phyloP scores from a whole-genome alignment of 2,797 vertebrate genomes.

The Gymnopithys bicolor region DNA sequence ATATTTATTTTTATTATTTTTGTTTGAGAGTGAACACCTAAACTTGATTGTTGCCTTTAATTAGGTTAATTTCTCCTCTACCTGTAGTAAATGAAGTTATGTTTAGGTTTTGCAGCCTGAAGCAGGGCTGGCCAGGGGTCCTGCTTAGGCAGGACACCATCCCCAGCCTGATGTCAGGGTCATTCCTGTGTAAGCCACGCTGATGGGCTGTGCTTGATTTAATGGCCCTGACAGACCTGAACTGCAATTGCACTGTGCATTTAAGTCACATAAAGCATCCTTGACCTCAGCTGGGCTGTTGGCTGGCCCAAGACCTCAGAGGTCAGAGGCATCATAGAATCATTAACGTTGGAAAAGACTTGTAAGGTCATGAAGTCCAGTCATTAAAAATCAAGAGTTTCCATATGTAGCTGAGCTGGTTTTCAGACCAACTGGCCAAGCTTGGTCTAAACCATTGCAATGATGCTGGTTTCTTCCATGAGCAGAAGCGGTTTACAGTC shows the following conservation, averaged over 20 bases:
- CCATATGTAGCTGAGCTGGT: background rate
- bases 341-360: background rate
- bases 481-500: background rate
- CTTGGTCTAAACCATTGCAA: background rate
- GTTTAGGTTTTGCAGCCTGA: background rate
- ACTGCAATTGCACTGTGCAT: background rate
- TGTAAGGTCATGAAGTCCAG: background rate
- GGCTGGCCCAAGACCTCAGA: background rate
- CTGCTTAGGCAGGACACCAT: background rate
- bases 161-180: background rate
- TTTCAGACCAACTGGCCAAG: background rate
- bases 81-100: background rate
- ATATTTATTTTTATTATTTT: background rate
- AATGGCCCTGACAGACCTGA: background rate
- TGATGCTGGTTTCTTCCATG: background rate
- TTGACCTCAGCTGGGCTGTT: background rate
- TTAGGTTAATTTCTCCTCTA: background rate
- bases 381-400: rapidly evolving
- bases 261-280: rapidly evolving
- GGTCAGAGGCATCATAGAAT: background rate
- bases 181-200: background rate
- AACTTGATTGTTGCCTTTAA: background rate
- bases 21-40: background rate
- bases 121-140: background rate
- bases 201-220: background rate